A percentile compares a stretch with the other conserved stretches of the same genome.
Evolutionary conservation across 2,888 invertebrate species (phyloP).

Genomic region (Spilosoma lubricipeda): DNA sequence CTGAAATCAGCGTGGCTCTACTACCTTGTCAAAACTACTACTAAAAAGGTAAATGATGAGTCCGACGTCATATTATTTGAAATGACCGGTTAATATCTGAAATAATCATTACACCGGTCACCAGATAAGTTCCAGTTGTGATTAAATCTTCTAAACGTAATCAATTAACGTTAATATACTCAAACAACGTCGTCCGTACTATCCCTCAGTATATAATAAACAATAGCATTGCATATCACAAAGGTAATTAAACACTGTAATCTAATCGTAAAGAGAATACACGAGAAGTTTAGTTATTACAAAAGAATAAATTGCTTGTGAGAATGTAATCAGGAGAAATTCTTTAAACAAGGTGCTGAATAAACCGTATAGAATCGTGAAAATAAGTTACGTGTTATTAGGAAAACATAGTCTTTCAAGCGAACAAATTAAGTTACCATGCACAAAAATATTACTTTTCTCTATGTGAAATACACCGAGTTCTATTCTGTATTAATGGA

Average conservation of each 20-base stretch:
- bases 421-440: too few species aligned
- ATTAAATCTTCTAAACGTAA: not conserved
- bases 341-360: too few species aligned
- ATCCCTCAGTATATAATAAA: not conserved
- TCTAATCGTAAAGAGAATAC: not conserved
- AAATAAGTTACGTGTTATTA: too few species aligned
- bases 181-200: not conserved
- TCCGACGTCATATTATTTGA: not conserved
- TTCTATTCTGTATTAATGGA: too few species aligned
- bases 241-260: conserved; percentile 2
- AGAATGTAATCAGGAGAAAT: too few species aligned
- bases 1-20: too few species aligned
- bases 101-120: not conserved
- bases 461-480: too few species aligned
- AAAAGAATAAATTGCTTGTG: not conserved
- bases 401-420: too few species aligned
- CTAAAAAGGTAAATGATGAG: not conserved
- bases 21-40: too few species aligned
- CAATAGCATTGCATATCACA: not conserved
- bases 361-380: too few species aligned
- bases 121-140: not conserved
- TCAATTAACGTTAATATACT: not conserved
- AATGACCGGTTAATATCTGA: not conserved
- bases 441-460: too few species aligned
- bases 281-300: not conserved